Evolutionary conservation across 2,888 invertebrate species (phyloP), one percentile per base, ranked within the genome.

Genomic region (Dynastes tityus): DNA sequence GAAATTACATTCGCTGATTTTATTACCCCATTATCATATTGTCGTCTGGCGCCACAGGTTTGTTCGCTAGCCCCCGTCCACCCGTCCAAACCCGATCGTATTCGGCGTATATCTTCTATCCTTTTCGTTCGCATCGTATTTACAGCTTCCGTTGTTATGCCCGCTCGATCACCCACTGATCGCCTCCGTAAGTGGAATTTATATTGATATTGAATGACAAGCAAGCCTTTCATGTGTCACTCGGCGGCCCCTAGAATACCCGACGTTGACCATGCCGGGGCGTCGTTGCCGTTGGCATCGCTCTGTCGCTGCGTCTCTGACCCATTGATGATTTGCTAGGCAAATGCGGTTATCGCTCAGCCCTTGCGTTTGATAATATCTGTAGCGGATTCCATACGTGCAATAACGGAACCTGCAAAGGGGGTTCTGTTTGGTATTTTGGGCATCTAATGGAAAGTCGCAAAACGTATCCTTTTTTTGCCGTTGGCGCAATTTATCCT

Each of bases 11-110:
- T 64, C 58, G 29, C 51, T 73, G 71, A 78, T 78, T 78, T 78
- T 64, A 78, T 73, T 74, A 78, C 70, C 77, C 53, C 51, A 80
- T 80, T 77, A 68, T 77, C 75, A 68, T 73, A 70, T 68, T 78
- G 61, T 78, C 70, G 51, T 63, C 70, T 61, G 74, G 53, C 63
- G 68, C 74, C 68, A 45, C 49, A 78, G 74, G 74, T 80, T 70
- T 55, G 27, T 61, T 74, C 61, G 13, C 61, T 13, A 22, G 29
- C 51, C 22, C 27, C 29, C 29, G 1, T 11, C 51, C 9, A n/a
- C 51, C 51, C 29, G 9, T 37, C 8, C 45, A 11, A 11, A 45
- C 45, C 51, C 65, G 65, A 51, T 9, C 51, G 22, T 51, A 68
- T 49, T 51, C 5, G 27, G 32, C 27, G 13, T 68, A 51, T 22